Percentiles rank a stretch among this genome's conserved stretches.
Evolutionary conservation across 2,113 vertebrate species (phyloP).

Genomic region (Ploceus nigricollis): DNA sequence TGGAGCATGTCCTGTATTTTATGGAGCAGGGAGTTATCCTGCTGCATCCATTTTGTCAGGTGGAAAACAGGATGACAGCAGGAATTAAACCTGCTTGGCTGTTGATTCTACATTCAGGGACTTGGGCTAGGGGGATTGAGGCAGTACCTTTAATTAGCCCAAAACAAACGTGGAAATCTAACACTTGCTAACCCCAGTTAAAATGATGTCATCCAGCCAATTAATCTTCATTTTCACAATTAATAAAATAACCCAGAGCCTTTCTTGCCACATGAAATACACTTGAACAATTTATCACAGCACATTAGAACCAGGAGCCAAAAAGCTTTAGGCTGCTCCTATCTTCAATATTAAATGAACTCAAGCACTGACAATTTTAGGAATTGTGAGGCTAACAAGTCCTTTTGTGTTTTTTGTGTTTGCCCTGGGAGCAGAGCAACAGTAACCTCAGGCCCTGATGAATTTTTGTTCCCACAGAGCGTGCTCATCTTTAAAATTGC

Average conservation of each 20-base stretch:
- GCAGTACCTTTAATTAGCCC: neutral
- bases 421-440: neutral
- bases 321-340: neutral
- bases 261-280: neutral
- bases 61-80: neutral
- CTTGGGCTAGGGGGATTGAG: neutral
- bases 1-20: neutral
- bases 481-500: neutral
- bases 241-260: neutral
- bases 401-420: neutral
- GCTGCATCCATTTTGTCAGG: neutral
- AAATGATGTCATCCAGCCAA: rapidly evolving
- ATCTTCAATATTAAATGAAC: neutral
- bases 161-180: neutral
- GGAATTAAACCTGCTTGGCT: neutral
- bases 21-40: neutral
- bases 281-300: neutral
- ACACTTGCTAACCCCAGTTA: neutral
- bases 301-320: neutral
- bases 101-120: neutral
- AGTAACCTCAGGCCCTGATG: neutral
- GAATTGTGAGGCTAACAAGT: neutral
- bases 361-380: neutral
- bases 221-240: constrained; percentile 2
- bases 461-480: neutral